Conservation (phyloP, 2,113 vertebrate genomes). For the Capricornis sumatraensis region DNA sequence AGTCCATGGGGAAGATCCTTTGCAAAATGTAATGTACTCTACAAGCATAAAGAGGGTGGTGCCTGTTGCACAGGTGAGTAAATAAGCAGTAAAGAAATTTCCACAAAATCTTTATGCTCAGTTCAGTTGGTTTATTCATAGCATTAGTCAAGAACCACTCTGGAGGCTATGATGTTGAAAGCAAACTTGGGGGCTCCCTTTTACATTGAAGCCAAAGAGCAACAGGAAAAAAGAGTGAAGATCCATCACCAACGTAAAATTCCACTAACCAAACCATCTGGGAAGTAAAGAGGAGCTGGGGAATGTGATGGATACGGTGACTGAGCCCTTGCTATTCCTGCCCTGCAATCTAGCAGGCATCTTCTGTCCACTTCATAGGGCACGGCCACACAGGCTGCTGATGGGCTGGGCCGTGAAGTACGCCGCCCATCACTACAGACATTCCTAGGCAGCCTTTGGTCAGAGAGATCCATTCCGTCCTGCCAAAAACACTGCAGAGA, state of each 20-base stretch:
- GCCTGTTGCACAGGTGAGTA: background rate
- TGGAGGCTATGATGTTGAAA: background rate
- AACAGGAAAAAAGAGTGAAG: background rate
- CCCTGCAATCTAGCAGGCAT: background rate
- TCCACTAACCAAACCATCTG: background rate
- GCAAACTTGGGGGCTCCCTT: background rate
- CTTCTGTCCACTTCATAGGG: background rate
- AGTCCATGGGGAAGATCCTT: background rate
- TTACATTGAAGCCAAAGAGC: background rate
- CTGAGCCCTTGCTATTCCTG: background rate
- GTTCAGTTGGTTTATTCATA: background rate
- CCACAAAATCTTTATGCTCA: background rate
- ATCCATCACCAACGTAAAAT: background rate
- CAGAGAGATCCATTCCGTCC: background rate
- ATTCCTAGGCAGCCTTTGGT: background rate
- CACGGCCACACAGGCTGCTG: background rate
- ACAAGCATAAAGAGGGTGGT: background rate
- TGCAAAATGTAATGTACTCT: background rate
- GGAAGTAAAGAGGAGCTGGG: background rate
- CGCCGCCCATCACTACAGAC: background rate
- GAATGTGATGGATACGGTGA: too few species aligned
- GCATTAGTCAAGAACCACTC: background rate
- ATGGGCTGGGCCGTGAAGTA: background rate
- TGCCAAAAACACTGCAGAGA: background rate
- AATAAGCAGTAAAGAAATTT: background rate